phyloP scores from a whole-genome alignment of 2,113 vertebrate genomes.

The Ammospiza caudacuta region DNA sequence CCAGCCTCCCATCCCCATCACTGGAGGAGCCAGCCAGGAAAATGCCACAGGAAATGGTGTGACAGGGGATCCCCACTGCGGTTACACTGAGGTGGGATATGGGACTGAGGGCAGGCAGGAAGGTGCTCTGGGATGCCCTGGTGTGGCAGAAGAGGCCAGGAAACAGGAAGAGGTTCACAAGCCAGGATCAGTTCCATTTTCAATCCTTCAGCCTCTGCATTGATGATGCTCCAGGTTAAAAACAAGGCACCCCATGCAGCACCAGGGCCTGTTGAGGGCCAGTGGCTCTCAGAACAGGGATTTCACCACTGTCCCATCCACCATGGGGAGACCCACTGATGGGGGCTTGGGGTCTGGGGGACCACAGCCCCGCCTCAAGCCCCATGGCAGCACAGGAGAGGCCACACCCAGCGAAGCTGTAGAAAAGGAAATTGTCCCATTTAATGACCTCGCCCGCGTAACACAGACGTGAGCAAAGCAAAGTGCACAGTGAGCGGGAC shows the following conservation, averaged over 20 bases:
- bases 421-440: constrained; percentile 61
- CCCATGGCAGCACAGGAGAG: background rate
- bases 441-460: constrained; percentile 55
- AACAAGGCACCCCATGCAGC: background rate
- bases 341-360: background rate
- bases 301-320: background rate
- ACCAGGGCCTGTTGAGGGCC: background rate
- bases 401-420: background rate
- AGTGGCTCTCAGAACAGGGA: background rate
- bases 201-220: background rate
- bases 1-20: accelerated
- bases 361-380: background rate
- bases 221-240: background rate
- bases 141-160: background rate
- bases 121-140: background rate
- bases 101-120: background rate
- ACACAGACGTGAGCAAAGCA: constrained; percentile 40
- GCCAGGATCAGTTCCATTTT: background rate
- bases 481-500: constrained; percentile 42
- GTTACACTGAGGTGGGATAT: background rate
- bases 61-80: accelerated
- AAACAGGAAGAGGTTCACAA: background rate
- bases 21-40: accelerated
- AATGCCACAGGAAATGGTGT: background rate
- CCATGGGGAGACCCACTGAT: accelerated